Conservation (phyloP, 2,888 invertebrate genomes). For the Orthosia gothica region DNA sequence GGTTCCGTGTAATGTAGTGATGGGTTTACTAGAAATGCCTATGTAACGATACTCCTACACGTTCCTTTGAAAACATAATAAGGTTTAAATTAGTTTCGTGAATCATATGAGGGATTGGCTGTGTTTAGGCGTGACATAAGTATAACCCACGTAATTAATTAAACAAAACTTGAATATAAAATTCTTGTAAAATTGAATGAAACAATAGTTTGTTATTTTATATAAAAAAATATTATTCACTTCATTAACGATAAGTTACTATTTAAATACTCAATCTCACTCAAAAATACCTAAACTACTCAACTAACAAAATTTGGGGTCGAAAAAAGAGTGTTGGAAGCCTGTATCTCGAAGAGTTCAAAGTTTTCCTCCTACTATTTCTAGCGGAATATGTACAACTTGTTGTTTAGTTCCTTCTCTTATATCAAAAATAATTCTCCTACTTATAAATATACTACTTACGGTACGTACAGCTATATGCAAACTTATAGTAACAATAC, state of each 20-base stretch:
- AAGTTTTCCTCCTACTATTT: background rate
- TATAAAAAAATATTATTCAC: no score
- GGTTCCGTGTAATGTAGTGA: background rate
- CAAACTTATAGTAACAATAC: slow-evolving; percentile 1
- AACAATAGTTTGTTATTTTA: background rate
- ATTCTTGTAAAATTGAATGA: background rate
- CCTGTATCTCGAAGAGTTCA: background rate
- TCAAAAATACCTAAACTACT: no score
- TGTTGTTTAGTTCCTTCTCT: background rate
- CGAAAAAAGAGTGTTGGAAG: background rate
- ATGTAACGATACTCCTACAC: background rate
- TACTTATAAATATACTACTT: background rate
- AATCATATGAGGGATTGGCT: slow-evolving; percentile 12
- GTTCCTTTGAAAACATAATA: background rate
- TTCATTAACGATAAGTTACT: no score
- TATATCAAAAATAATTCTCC: background rate
- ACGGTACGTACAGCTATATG: no score
- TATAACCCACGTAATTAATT: background rate
- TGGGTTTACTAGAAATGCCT: slow-evolving; percentile 8
- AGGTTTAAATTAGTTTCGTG: background rate
- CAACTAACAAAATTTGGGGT: no score
- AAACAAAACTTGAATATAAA: background rate
- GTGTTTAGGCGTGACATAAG: background rate
- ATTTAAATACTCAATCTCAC: no score
- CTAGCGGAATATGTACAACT: background rate